These are phyloP conservation scores for Phortica okadai DNA, from an alignment of 2,888 invertebrate species.

Conservation along the genomic window DNA sequence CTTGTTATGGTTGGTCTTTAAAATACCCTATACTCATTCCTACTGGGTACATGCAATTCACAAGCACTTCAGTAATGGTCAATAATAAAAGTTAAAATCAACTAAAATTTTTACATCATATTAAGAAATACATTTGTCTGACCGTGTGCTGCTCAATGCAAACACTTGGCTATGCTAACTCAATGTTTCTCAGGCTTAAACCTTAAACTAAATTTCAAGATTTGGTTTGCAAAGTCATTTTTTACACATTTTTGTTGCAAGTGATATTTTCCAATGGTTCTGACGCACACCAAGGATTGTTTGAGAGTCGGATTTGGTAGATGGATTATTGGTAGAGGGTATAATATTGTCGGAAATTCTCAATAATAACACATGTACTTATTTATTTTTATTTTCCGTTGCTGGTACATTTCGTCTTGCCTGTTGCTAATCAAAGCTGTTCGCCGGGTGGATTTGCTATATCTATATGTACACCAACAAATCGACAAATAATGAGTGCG, in stretches of 20 bases:
- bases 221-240: conserved; percentile 23
- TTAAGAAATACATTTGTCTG: too few relatives aligned
- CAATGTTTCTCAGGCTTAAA: too few relatives aligned
- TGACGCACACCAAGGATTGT: too few relatives aligned
- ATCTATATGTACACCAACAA: conserved; percentile 72
- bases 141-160: too few relatives aligned
- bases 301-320: too few relatives aligned
- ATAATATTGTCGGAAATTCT: too few relatives aligned
- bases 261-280: too few relatives aligned
- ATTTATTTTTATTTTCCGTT: conserved; percentile 61
- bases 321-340: too few relatives aligned
- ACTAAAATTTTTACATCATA: too few relatives aligned
- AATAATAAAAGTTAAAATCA: too few relatives aligned
- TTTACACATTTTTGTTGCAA: conserved; percentile 43
- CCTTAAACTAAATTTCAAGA: neutral
- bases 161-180: too few relatives aligned
- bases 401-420: conserved; percentile 41
- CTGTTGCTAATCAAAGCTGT: conserved; percentile 69
- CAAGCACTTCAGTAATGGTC: too few relatives aligned
- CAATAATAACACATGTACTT: neutral
- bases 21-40: neutral
- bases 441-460: conserved; percentile 69
- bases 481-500: conserved; percentile 60
- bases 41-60: conserved; percentile 43
- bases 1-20: conserved; percentile 35